A percentile compares a stretch with the other conserved stretches of the same genome.
These are phyloP conservation scores for Hepsetus odoe DNA, from an alignment of 2,113 vertebrate genomes.

Conservation along the genomic window DNA sequence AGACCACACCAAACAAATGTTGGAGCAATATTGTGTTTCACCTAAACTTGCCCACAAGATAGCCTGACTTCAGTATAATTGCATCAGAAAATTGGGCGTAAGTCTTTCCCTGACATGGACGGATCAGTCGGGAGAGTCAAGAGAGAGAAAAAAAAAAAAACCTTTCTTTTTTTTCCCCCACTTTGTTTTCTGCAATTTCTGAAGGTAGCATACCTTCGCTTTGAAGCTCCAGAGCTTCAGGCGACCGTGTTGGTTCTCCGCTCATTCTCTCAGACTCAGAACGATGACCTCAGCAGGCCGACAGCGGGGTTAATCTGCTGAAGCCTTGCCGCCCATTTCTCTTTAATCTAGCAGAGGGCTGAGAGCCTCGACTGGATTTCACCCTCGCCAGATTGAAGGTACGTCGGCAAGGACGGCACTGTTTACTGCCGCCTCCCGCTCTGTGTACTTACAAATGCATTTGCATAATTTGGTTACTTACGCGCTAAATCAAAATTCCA, in stretches of 20 bases:
- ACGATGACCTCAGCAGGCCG: conserved; percentile 33
- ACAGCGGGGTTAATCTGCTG: conserved; percentile 17
- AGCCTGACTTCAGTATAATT: conserved; percentile 86
- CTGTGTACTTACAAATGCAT: conserved; percentile 47
- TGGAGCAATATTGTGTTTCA: conserved; percentile 94
- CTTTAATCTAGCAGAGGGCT: conserved; percentile 3
- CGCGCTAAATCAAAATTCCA: conserved; percentile 57
- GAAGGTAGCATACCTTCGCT: conserved; percentile 15
- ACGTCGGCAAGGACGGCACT: conserved; percentile 10
- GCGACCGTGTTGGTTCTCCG: background rate
- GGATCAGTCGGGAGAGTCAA: conserved; percentile 68
- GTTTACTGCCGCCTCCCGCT: conserved; percentile 27
- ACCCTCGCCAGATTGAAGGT: background rate
- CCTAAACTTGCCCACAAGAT: conserved; percentile 85
- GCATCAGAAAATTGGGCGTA: conserved; percentile 81
- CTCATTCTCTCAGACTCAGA: background rate
- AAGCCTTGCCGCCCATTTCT: background rate
- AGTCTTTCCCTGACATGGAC: conserved; percentile 66
- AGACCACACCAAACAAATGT: conserved; percentile 93
- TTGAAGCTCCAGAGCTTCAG: background rate
- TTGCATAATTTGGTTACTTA: conserved; percentile 63
- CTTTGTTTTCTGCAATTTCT: background rate
- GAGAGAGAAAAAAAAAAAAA: conserved; percentile 54
- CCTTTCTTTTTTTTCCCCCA: background rate
- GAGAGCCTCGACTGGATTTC: background rate